Evolutionary conservation across 2,113 vertebrate species (phyloP).

Genomic region (Phrynosoma blainvillii): DNA sequence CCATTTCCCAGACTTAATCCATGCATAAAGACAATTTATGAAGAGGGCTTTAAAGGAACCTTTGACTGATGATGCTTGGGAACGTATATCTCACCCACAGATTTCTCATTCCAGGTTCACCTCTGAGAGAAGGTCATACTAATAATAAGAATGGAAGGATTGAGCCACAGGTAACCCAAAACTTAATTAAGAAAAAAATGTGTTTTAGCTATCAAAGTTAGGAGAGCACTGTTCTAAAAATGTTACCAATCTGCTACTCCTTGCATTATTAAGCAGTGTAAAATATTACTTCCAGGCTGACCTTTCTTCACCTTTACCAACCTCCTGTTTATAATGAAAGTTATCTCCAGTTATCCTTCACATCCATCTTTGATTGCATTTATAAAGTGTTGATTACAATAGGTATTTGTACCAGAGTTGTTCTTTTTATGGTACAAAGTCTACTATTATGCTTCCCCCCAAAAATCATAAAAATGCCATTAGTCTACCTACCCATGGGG

Average conservation of each 20-base stretch:
- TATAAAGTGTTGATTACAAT: not conserved
- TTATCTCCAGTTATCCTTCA: not conserved
- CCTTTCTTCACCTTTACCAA: slow-evolving; percentile 31
- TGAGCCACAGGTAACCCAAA: not conserved
- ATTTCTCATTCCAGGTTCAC: not conserved
- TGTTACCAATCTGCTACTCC: not conserved
- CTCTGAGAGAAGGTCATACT: not conserved
- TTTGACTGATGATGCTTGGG: not conserved
- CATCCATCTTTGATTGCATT: not conserved
- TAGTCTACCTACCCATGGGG: not conserved
- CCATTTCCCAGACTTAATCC: not conserved
- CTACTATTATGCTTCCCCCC: not conserved
- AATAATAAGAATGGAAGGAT: not conserved
- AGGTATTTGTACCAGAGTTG: not conserved
- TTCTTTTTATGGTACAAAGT: slow-evolving; percentile 14
- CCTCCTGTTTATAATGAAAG: not conserved
- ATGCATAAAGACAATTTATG: not conserved
- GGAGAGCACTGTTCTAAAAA: not conserved
- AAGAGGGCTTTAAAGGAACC: not conserved
- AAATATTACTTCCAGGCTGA: not conserved
- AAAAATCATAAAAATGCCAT: not conserved
- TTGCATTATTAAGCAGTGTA: not conserved
- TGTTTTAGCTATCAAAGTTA: too few relatives aligned
- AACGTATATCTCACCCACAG: not conserved
- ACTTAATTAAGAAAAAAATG: not conserved